Conservation (phyloP, 1,140 invertebrate species). For the Fopius arisanus region DNA sequence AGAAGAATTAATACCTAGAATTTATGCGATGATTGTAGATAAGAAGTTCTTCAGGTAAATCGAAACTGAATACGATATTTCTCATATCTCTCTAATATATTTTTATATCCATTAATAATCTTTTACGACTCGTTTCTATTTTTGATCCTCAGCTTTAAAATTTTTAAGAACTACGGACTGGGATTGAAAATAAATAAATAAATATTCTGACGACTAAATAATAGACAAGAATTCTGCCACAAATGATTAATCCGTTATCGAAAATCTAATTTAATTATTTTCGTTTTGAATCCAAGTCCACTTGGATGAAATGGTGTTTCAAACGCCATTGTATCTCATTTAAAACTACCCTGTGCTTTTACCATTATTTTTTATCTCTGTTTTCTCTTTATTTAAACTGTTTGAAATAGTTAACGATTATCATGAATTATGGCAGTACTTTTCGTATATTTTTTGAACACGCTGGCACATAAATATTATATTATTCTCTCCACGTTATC, state of each 20-base stretch:
- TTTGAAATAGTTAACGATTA: slow-evolving; percentile 24
- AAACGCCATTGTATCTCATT: slow-evolving; percentile 22
- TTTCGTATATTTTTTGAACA: slow-evolving; percentile 44
- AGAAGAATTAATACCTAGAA: not conserved
- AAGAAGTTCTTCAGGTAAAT: not conserved
- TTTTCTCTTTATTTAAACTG: slow-evolving; percentile 17
- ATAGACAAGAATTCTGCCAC: not conserved
- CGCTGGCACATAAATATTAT: slow-evolving; percentile 46
- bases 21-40: not conserved
- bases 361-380: not conserved
- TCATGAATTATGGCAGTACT: slow-evolving; percentile 40
- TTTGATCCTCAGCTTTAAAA: too few relatives aligned
- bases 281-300: slow-evolving; percentile 7
- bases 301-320: slow-evolving; percentile 18
- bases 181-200: not conserved
- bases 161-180: too few relatives aligned
- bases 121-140: too few relatives aligned
- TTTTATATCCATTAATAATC: too few relatives aligned
- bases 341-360: slow-evolving; percentile 51
- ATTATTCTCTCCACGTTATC: slow-evolving; percentile 16
- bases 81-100: not conserved
- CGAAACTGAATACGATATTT: not conserved
- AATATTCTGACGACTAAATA: not conserved
- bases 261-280: not conserved
- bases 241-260: not conserved